These are phyloP conservation scores for Xiphias gladius DNA, from an alignment of 2,113 vertebrate genomes.

Conservation along the genomic window DNA sequence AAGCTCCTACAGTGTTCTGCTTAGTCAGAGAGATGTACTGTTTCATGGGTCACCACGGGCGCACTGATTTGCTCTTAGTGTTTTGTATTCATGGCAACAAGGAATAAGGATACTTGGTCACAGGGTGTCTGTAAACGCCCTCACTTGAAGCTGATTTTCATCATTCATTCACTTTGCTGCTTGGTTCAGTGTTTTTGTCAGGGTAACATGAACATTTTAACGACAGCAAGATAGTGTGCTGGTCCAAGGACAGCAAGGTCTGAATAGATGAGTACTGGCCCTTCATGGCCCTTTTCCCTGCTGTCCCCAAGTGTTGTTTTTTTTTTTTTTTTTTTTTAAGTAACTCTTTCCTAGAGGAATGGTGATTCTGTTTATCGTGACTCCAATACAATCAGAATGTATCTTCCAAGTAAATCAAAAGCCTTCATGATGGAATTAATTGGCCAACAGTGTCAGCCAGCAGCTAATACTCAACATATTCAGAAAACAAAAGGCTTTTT, in stretches of 20 bases:
- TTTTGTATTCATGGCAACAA: neutral
- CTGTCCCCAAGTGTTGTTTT: too few species aligned
- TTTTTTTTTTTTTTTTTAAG: neutral
- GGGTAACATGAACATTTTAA: neutral
- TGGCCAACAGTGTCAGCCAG: neutral
- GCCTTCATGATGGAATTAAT: neutral
- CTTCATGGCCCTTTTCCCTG: neutral
- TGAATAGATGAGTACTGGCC: neutral
- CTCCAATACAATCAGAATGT: neutral
- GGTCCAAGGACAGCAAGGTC: neutral
- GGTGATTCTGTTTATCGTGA: neutral
- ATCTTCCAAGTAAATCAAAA: neutral
- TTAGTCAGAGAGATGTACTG: neutral
- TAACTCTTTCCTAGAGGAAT: neutral
- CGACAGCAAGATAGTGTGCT: neutral
- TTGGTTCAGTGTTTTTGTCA: neutral
- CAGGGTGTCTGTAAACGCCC: neutral
- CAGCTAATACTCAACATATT: neutral
- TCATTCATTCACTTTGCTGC: neutral
- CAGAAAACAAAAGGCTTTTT: neutral
- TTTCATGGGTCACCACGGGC: neutral
- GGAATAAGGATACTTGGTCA: neutral
- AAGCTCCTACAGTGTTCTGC: neutral
- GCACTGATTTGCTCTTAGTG: neutral
- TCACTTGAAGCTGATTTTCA: neutral